Conservation (phyloP, 2,797 vertebrate genomes). For the Dermochelys coriacea region DNA sequence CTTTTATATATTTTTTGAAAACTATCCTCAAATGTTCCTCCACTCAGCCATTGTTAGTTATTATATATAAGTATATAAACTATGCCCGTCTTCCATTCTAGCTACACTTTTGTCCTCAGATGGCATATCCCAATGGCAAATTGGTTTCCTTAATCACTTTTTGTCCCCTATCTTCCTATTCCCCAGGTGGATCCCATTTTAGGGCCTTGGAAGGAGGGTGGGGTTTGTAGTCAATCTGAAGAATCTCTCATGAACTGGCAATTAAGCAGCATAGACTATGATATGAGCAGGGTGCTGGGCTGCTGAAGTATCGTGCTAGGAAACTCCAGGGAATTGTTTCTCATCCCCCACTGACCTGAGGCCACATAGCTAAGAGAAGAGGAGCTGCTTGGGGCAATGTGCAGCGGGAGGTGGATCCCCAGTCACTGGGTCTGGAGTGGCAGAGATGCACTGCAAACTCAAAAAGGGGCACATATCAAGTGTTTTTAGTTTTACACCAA, state of each 20-base stretch:
- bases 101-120: not conserved
- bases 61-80: not conserved
- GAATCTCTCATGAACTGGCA: not conserved
- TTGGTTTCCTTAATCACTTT: not conserved
- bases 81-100: not conserved
- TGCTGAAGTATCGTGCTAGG: not conserved
- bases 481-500: not conserved
- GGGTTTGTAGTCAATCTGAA: not conserved
- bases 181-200: accelerated
- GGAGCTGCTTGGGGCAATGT: accelerated
- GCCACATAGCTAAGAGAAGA: not conserved
- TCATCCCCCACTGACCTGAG: not conserved
- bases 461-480: not conserved
- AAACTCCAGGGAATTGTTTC: not conserved
- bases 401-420: accelerated
- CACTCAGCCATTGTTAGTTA: not conserved
- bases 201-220: not conserved
- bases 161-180: not conserved
- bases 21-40: not conserved
- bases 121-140: accelerated
- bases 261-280: accelerated
- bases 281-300: not conserved
- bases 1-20: not conserved
- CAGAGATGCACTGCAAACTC: not conserved
- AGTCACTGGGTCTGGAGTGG: accelerated